Conservation (phyloP, 2,888 invertebrate genomes). For the Orthonevra nobilis region DNA sequence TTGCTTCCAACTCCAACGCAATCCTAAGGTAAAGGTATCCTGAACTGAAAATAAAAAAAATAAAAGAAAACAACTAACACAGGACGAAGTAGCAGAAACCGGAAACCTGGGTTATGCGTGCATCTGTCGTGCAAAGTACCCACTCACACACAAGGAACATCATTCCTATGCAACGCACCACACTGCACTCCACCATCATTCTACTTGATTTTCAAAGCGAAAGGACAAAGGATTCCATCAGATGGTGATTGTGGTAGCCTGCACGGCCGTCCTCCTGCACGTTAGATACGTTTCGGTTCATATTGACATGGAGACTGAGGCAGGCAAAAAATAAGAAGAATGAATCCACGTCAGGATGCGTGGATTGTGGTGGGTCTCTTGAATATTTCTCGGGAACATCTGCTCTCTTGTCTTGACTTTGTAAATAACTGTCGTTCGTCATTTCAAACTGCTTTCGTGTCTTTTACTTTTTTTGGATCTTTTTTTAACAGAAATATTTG, state of each 20-base stretch:
- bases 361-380: constrained; percentile 41
- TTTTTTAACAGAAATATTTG: too few species aligned
- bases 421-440: constrained; percentile 34
- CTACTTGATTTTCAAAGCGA: constrained; percentile 57
- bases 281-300: constrained; percentile 31
- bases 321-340: constrained; percentile 24
- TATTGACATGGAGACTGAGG: constrained; percentile 38
- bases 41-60: neutral
- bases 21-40: neutral
- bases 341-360: constrained; percentile 35
- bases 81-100: constrained; percentile 41
- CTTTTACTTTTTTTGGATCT: constrained; percentile 13
- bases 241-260: constrained; percentile 44
- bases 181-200: constrained; percentile 49
- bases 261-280: constrained; percentile 43
- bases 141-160: constrained; percentile 17
- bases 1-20: constrained; percentile 53
- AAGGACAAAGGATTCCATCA: constrained; percentile 64
- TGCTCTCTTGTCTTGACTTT: constrained; percentile 48
- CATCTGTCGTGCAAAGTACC: constrained; percentile 61
- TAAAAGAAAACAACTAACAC: constrained; percentile 11
- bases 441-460: constrained; percentile 2
- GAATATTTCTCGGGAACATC: constrained; percentile 46
- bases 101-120: constrained; percentile 48
- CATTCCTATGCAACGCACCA: constrained; percentile 58